Evolutionary conservation across 2,113 vertebrate genomes (phyloP).

Genomic region (Mormyrus lacerda): DNA sequence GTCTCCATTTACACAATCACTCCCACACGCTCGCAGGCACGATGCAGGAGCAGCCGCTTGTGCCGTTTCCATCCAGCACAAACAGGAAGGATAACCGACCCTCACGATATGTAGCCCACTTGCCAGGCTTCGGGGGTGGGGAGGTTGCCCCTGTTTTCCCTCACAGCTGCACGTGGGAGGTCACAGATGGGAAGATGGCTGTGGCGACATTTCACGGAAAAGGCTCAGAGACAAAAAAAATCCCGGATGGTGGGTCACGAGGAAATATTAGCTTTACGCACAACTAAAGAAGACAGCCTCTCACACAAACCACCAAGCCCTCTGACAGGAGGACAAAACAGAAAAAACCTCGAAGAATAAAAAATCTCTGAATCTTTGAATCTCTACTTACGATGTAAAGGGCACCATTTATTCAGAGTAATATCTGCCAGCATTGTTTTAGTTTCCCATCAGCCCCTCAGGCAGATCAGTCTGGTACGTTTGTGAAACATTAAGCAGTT

Average conservation of each 20-base stretch:
- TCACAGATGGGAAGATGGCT: not conserved
- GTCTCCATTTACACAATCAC: not conserved
- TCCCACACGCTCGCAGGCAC: not conserved
- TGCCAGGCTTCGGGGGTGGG: not conserved
- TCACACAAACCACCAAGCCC: not conserved
- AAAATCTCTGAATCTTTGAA: not conserved
- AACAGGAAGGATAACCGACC: not conserved
- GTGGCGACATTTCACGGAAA: not conserved
- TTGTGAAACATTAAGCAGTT: not conserved
- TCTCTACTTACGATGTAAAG: not conserved
- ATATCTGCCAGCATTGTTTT: not conserved
- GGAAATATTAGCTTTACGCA: not conserved
- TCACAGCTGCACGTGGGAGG: not conserved
- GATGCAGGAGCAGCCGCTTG: not conserved
- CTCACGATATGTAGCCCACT: not conserved
- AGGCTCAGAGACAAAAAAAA: not conserved
- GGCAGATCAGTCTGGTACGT: not conserved
- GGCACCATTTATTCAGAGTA: not conserved
- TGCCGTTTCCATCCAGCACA: not conserved
- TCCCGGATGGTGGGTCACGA: not conserved
- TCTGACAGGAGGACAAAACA: not conserved
- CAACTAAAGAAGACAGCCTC: not conserved
- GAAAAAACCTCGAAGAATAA: not conserved
- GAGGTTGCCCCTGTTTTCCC: not conserved
- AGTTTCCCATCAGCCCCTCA: not conserved